Base-by-base conservation (phyloP, 2,797 vertebrate genomes). In the Kryptolebias ocellatus region DNA sequence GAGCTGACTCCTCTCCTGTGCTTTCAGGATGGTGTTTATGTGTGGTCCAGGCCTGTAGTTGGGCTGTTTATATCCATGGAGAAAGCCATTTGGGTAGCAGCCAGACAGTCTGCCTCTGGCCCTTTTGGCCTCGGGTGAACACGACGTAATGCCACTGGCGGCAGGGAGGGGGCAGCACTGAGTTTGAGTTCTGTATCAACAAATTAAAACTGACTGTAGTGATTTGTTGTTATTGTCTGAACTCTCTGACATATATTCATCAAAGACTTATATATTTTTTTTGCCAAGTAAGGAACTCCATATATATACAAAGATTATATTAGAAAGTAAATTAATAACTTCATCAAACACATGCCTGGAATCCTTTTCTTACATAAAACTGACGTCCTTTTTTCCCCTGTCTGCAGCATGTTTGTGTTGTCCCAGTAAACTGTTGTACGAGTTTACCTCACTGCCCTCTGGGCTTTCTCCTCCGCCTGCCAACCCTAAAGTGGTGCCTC, bases 51-150 rank as follows among this genome's bases (percentile, higher is more conserved):
- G 81, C 76, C 81, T 83, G 78, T 85, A 75, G 74, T 73, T 60
- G 64, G 75, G 62, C 83, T 89, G 89, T 93, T 93, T 92, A 92
- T 92, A 89, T 90, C 87, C 85, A 78, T 85, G 81, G 79, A 90
- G 87, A 90, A 92, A 91, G 84, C 81, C 78, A 83, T 89, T 90
- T 92, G 90, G 89, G 85, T 49, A 60, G 80, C 57, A 83, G 83
- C 87, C 85, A 90, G 89, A 72, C 86, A 78, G 86, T 89, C 86
- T 89, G 90, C 87, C 85, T 87, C 77, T 90, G 83, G 78, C 76
- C 68, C 57, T 46, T 78, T 87, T 74, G 85, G 85, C 84, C 83
- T 68, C 73, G 77, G 76, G 67, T 86, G 67, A 78, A 62, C 6
- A 28, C 12, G 59, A 42, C 81, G 88, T 8, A 77, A 59, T 72